Conservation (phyloP, 2,888 invertebrate genomes). For the Pseudococcus jackbeardsleyi region DNA sequence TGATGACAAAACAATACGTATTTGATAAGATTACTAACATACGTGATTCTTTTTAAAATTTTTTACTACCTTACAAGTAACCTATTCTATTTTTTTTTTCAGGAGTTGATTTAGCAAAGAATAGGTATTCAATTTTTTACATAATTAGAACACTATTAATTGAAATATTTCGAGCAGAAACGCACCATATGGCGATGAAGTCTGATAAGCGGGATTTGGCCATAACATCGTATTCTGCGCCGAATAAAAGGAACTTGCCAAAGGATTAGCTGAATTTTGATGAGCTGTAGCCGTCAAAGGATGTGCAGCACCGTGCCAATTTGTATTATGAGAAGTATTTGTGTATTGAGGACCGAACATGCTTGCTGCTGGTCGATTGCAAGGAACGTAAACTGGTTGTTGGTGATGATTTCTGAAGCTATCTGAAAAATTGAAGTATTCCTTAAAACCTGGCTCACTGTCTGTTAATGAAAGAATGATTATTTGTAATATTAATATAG, state of each 20-base stretch:
- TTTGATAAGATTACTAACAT: too few relatives aligned
- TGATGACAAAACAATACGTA: too few relatives aligned
- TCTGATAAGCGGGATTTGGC: slow-evolving; percentile 79
- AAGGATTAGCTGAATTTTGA: slow-evolving; percentile 53
- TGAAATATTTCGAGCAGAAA: neutral
- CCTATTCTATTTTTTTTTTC: too few relatives aligned
- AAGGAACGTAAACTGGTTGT: slow-evolving; percentile 79
- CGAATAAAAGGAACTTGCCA: slow-evolving; percentile 79
- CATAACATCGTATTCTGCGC: slow-evolving; percentile 73
- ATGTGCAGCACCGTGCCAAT: slow-evolving; percentile 57
- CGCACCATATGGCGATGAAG: slow-evolving; percentile 84
- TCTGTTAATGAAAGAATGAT: too few relatives aligned
- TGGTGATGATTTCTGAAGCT: slow-evolving; percentile 67
- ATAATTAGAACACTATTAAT: neutral
- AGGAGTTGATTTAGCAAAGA: too few relatives aligned
- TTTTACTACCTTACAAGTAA: too few relatives aligned
- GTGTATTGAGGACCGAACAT: slow-evolving; percentile 57
- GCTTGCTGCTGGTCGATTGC: slow-evolving; percentile 68
- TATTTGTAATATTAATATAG: too few relatives aligned
- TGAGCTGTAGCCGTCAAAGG: slow-evolving; percentile 71
- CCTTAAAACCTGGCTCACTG: neutral
- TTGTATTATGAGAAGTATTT: slow-evolving; percentile 42
- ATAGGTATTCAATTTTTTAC: neutral
- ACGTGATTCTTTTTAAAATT: too few relatives aligned
- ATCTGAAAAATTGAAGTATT: slow-evolving; percentile 27